These are phyloP conservation scores for Epizoanthus fatuus DNA, from an alignment of 92 coral and sea anemone genomes.

Conservation along the genomic window DNA sequence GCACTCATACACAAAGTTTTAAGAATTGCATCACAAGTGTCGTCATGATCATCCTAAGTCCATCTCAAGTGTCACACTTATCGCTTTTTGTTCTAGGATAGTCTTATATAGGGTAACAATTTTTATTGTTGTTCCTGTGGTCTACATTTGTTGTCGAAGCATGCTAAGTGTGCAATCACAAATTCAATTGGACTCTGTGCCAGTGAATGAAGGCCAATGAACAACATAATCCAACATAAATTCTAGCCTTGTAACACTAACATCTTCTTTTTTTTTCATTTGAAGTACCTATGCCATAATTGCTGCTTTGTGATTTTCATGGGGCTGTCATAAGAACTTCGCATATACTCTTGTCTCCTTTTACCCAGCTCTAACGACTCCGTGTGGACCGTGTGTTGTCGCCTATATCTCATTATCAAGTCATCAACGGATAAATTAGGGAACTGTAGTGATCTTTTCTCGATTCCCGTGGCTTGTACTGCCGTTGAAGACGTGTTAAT, in stretches of 20 bases:
- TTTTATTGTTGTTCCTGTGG: too few relatives aligned
- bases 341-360: slow-evolving; percentile 23
- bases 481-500: slow-evolving; percentile 30
- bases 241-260: background rate
- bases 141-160: too few relatives aligned
- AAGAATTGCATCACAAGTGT: too few relatives aligned
- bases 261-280: background rate
- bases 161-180: background rate
- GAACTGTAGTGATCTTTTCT: slow-evolving; percentile 15
- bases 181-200: background rate
- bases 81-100: too few relatives aligned
- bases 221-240: background rate
- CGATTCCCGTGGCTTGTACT: background rate
- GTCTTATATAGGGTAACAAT: too few relatives aligned
- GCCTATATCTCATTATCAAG: slow-evolving; percentile 52
- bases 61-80: too few relatives aligned
- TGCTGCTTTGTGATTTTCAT: slow-evolving; percentile 38
- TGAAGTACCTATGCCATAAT: slow-evolving; percentile 5
- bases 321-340: slow-evolving; percentile 12
- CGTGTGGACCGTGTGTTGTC: slow-evolving; percentile 60
- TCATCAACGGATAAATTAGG: slow-evolving; percentile 50
- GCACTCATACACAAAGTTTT: too few relatives aligned
- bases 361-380: slow-evolving; percentile 39
- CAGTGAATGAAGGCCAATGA: background rate
- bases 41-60: too few relatives aligned